A percentile compares a stretch with the other conserved stretches of the same genome.
Conservation (phyloP, 2,888 invertebrate genomes). For the Agapostemon virescens region DNA sequence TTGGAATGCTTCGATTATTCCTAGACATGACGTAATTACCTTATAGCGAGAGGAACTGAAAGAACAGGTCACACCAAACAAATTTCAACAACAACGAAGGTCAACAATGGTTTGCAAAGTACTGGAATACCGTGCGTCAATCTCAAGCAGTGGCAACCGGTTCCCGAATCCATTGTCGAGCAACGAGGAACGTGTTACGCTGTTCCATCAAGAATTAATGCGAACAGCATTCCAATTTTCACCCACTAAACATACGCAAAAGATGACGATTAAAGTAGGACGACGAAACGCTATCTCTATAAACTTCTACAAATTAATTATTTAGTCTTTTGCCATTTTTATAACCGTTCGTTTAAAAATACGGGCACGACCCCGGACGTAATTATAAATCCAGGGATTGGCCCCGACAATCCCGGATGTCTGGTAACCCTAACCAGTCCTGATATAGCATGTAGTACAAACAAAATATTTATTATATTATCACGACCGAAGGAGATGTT, state of each 20-base stretch:
- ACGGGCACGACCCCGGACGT: not conserved
- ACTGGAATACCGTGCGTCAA: not conserved
- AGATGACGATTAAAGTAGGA: not conserved
- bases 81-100: not conserved
- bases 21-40: not conserved
- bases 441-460: not conserved
- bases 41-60: slow-evolving; percentile 6
- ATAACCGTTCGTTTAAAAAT: not conserved
- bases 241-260: not conserved
- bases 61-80: slow-evolving; percentile 7
- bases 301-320: not conserved
- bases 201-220: not conserved
- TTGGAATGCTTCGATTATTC: slow-evolving; percentile 8
- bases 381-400: not conserved
- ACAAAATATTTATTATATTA: not conserved
- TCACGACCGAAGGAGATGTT: not conserved
- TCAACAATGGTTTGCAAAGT: slow-evolving; percentile 2
- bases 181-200: not conserved
- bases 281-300: not conserved
- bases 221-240: not conserved
- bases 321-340: not conserved
- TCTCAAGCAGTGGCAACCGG: not conserved
- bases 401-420: not conserved
- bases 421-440: not conserved
- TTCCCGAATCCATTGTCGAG: not conserved